Percentiles rank a stretch among this genome's conserved stretches.
Conservation (phyloP, 2,797 vertebrate species). For the Hydrophis major region DNA sequence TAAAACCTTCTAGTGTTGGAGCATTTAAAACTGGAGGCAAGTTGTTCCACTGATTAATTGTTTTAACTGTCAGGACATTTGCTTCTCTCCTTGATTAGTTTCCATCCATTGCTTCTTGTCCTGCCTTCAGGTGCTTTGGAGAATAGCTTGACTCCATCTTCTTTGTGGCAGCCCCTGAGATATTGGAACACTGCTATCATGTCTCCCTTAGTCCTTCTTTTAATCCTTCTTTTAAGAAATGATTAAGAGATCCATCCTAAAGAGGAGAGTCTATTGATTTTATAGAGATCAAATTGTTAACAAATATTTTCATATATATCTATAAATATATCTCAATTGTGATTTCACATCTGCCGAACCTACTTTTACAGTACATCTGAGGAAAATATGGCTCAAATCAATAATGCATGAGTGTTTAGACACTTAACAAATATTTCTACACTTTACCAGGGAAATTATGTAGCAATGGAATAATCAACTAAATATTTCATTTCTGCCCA, state of each 20-base stretch:
- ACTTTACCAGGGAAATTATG: slow-evolving; percentile 21
- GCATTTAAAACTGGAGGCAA: too few relatives aligned
- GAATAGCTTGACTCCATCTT: too few relatives aligned
- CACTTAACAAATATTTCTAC: background rate
- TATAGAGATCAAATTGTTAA: background rate
- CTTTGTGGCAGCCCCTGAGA: too few relatives aligned
- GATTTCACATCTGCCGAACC: background rate
- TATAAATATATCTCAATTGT: background rate
- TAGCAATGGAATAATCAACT: slow-evolving; percentile 53
- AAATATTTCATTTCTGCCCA: slow-evolving; percentile 51
- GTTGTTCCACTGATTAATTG: too few relatives aligned
- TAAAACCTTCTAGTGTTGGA: too few relatives aligned
- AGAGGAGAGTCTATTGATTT: background rate
- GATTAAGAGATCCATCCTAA: background rate
- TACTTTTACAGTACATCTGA: background rate
- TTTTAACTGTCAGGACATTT: too few relatives aligned
- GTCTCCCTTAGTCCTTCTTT: too few relatives aligned
- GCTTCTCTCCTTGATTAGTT: too few relatives aligned
- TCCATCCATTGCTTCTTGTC: too few relatives aligned
- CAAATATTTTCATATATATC: background rate
- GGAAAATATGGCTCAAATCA: background rate
- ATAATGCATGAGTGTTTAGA: background rate
- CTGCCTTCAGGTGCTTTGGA: too few relatives aligned
- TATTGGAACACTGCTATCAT: too few relatives aligned
- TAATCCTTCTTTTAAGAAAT: too few relatives aligned